Evolutionary conservation across 2,113 vertebrate species (phyloP).

Genomic region (Lathamus discolor): DNA sequence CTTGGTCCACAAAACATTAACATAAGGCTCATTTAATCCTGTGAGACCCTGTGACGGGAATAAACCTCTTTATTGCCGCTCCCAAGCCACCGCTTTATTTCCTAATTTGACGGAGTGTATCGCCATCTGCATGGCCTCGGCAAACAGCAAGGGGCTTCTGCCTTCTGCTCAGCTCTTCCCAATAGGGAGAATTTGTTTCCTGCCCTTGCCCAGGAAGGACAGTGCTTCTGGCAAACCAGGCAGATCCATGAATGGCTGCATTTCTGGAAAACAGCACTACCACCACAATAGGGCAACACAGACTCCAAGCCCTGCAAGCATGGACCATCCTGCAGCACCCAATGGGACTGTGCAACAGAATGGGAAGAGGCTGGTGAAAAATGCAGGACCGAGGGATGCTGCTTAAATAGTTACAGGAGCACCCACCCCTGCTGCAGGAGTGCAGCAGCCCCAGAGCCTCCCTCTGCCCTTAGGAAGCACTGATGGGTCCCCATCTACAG

Average conservation of each 20-base stretch:
- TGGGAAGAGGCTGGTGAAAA: neutral
- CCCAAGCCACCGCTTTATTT: conserved; percentile 18
- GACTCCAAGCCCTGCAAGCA: neutral
- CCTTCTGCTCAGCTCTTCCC: conserved; percentile 12
- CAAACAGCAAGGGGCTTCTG: neutral
- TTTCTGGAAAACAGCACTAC: neutral
- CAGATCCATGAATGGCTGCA: rapidly evolving
- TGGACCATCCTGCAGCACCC: neutral
- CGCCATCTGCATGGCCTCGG: neutral
- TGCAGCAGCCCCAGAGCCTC: neutral
- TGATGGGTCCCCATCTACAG: rapidly evolving
- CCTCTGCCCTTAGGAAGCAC: neutral
- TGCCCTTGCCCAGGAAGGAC: neutral
- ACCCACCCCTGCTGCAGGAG: neutral
- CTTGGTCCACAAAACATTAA: neutral
- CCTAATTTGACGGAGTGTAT: neutral
- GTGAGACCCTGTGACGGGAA: neutral
- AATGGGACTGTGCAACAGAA: neutral
- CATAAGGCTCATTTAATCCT: conserved; percentile 16
- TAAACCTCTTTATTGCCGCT: neutral
- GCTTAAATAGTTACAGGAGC: neutral
- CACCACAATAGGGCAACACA: rapidly evolving
- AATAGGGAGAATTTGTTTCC: neutral
- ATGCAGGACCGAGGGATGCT: neutral
- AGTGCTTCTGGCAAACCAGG: neutral